Evolutionary conservation across 37 sponge, comb jelly and placozoan genomes (phyloP), one percentile per base, ranked within the genome.

Genomic region (Tethya wilhelma): DNA sequence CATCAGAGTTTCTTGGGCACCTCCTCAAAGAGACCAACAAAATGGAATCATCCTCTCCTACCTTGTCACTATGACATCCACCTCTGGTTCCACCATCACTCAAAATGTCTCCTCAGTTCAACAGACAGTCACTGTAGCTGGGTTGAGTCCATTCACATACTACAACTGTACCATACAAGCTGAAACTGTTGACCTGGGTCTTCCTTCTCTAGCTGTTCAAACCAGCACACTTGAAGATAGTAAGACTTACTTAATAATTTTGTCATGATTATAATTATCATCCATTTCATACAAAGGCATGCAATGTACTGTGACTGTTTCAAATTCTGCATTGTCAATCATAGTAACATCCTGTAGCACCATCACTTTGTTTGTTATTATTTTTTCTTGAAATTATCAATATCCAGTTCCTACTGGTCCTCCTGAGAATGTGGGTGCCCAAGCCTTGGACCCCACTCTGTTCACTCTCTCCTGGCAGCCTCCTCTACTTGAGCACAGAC

Each of bases 41-140:
- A 80, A 80, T 57, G 81, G 81, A 0, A 70, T 80, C 43, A 80
- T 80, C 71, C 75, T 33, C 3, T 30, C 55, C 22, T 74, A 74
- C 39, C 22, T 39, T 19, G 76, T 37, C 20, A 56, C 77, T 46
- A 29, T 38, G 20, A 32, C 12, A 22, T 63, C 71, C 43, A 5
- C 7, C 5, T n/a, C 49, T 41, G 49, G 71, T 7, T n/a, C n/a
- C n/a, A 44, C 26, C 6, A 28, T 9, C 3, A 43, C 71, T 19
- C 71, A 31, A 7, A 71, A 41, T 22, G 23, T 71, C 29, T 44
- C 71, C 5, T 41, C 71, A 2, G 4, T 28, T 6, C 45, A 44
- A 26, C 25, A 5, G 29, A 44, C 49, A 2, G 7, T 71, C 7
- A 29, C 38, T 39, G 36, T 76, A 11, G 25, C 68, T 11, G 56